Evolutionary conservation across 2,113 vertebrate genomes (phyloP), one percentile per base, ranked within the genome.

Genomic region (Macroglossus sobrinus): DNA sequence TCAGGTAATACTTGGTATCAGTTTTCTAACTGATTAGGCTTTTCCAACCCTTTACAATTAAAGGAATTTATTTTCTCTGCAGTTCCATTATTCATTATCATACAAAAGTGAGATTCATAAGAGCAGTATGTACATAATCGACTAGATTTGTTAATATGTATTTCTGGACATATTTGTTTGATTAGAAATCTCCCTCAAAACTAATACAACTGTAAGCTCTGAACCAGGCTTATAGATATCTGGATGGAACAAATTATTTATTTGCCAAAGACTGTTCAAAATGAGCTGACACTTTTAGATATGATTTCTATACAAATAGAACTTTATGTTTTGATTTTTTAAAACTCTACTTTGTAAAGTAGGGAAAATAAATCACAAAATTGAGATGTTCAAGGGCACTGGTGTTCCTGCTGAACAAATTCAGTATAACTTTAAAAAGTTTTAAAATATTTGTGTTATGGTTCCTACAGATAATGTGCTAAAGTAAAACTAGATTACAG

Each of bases 401-500:
- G 68, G 24, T 95, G 30, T 98, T 98, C 96, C 92, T 88, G 66
- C 92, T 90, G 84, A 92, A 87, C 64, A 96, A 96, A 93, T 98
- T 98, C 97, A 97, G 59, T 82, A 16, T 98, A 89, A 93, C 86
- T 98, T 94, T 92, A 97, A 97, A 97, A 96, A 95, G 96, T 97
- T 98, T 97, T 92, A 96, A 98, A 98, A 98, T 98, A 94, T 97
- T 71, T 97, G 76, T 76, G 78, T 92, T 94, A 89, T 93, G 80
- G 97, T 98, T 97, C 93, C 94, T 97, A 94, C 97, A 97, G 93
- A 96, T 98, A 96, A 93, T 98, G 92, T 98, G 94, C 95, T 97
- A 97, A 97, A 98, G 92, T 98, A 98, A 98, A 99, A 97, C 96
- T 97, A 97, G 97, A 97, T 98, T 98, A 97, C 94, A 97, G 97